A percentile compares a stretch with the other conserved stretches of the same genome.
Evolutionary conservation across 2,797 vertebrate species (phyloP).

Genomic region (Sparidentex hasta): DNA sequence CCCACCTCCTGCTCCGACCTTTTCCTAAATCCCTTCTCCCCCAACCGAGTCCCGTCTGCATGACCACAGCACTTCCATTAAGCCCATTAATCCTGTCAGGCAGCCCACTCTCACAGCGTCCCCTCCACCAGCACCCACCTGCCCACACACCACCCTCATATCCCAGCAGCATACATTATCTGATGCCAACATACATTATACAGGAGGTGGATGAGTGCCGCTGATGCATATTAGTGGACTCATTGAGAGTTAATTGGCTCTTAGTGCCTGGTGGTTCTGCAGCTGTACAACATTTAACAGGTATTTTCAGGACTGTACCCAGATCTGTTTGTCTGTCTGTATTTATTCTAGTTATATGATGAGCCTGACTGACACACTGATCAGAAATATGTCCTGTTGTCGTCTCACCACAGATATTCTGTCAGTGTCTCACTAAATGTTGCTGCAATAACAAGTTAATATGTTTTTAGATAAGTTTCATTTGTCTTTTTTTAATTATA

Average conservation of each 20-base stretch:
- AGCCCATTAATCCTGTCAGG: slow-evolving; percentile 55
- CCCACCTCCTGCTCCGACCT: slow-evolving; percentile 18
- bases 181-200: slow-evolving; percentile 24
- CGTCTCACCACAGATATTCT: neutral
- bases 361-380: neutral
- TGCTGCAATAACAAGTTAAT: neutral
- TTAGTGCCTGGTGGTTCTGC: slow-evolving; percentile 8
- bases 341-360: neutral
- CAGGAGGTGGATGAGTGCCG: slow-evolving; percentile 20
- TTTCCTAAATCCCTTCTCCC: slow-evolving; percentile 40
- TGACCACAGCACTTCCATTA: slow-evolving; percentile 71
- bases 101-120: slow-evolving; percentile 28
- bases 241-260: slow-evolving; percentile 17
- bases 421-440: neutral
- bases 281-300: neutral
- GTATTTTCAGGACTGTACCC: neutral
- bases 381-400: neutral
- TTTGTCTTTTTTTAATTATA: neutral
- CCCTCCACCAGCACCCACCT: neutral
- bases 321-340: neutral
- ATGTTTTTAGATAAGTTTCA: neutral
- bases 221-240: slow-evolving; percentile 7
- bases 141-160: neutral
- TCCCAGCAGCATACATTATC: neutral
- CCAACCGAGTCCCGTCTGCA: slow-evolving; percentile 40